These are phyloP conservation scores for Lipophrys pholis DNA, from an alignment of 2,113 vertebrate species.

Conservation along the genomic window DNA sequence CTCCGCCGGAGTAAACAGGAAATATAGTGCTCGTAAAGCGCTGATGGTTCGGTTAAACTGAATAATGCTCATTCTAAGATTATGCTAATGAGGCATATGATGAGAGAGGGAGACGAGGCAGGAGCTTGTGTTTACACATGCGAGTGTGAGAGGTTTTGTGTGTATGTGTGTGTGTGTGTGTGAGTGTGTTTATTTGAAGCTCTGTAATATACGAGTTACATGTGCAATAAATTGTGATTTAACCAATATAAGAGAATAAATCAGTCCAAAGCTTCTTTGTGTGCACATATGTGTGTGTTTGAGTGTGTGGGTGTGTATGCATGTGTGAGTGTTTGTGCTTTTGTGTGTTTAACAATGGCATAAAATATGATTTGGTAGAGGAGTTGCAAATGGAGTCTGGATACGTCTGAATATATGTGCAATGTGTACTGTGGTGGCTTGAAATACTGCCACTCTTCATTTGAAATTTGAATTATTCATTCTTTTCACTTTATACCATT, in stretches of 20 bases:
- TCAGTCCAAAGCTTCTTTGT: too few species aligned
- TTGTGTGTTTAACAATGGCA: conserved; percentile 25
- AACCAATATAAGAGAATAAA: conserved; percentile 31
- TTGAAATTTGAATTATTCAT: too few species aligned
- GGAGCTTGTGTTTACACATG: conserved; percentile 20
- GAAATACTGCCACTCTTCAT: too few species aligned
- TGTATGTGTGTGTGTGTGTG: conserved; percentile 3
- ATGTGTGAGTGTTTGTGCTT: conserved; percentile 32
- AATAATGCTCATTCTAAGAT: conserved; percentile 58
- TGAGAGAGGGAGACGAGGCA: conserved; percentile 4
- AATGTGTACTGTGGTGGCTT: not conserved
- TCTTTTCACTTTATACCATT: too few species aligned
- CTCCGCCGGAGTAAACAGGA: conserved; percentile 56
- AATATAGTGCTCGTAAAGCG: conserved; percentile 65
- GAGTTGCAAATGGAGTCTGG: conserved; percentile 26
- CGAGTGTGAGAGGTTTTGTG: not conserved
- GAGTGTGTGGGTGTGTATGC: conserved; percentile 9
- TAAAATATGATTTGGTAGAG: conserved; percentile 42
- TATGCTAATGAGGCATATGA: conserved; percentile 66
- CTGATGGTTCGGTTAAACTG: conserved; percentile 65
- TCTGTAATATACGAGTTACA: conserved; percentile 12
- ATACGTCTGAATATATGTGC: not conserved
- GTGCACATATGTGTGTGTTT: too few species aligned
- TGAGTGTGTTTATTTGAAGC: conserved; percentile 5
- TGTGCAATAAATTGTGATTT: conserved; percentile 12